Evolutionary conservation across 2,888 invertebrate genomes (phyloP), one percentile per base, ranked within the genome.

Genomic region (Synanthedon andrenaeformis): DNA sequence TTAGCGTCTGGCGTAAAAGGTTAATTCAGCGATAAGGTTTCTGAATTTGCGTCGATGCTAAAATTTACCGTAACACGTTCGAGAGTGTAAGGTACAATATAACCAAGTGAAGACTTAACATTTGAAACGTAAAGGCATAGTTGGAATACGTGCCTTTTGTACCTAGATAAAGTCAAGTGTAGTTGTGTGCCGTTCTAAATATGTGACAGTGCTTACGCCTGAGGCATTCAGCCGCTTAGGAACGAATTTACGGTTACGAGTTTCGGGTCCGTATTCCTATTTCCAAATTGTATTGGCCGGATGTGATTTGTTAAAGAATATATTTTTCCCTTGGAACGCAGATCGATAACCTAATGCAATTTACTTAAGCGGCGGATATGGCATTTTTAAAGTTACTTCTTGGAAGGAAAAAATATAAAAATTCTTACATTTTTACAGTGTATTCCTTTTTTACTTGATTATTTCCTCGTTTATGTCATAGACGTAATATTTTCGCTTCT

Each of bases 231-330:
- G 58, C 56, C 64, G 72, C 70, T 77, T 75, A 69, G 59, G 59
- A 68, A 68, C 65, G 66, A 77, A 76, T 75, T 76, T 72, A 74
- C 69, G 70, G 71, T 72, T 71, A 73, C 66, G 70, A 71, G 67
- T 69, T 64, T 58, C 67, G 59, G 63, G 56, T 58, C 65, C 64
- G 66, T 70, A 70, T 67, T 66, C 57, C 61, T 70, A 70, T 67
- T 66, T 57, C 61, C 62, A 69, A 74, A 76, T 68, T 69, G 67
- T 67, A 66, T 69, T 65, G 65, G 64, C 59, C 64, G 65, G 62
- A 52, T 52, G 57, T 57, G 53, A 67, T 68, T 69, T 59, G 59
- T 62, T 66, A 59, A 64, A 63, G 64, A 66, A 69, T 62, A 67
- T 67, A 35, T 45, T 62, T 68, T 69, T 63, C 59, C 63, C 63